phyloP scores from a whole-genome alignment of 2,888 invertebrate genomes.

The Cephalotes varians region DNA sequence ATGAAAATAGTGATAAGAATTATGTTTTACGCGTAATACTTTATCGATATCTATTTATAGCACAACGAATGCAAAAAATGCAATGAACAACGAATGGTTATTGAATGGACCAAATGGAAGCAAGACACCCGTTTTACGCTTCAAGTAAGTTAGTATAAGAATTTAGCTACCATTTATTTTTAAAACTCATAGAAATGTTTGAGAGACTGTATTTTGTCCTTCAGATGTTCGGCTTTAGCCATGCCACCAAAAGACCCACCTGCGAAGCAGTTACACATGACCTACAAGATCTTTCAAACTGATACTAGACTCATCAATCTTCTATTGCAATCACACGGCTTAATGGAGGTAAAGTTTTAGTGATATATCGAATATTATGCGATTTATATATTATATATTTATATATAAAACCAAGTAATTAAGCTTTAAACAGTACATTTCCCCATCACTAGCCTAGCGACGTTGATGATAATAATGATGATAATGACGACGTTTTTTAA shows the following conservation, averaged over 20 bases:
- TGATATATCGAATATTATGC: neutral
- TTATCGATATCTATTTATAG: conserved; percentile 72
- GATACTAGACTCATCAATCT: conserved; percentile 93
- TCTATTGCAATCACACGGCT: conserved; percentile 92
- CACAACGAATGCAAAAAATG: conserved; percentile 78
- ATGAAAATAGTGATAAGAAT: neutral
- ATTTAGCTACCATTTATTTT: neutral
- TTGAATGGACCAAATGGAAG: conserved; percentile 80
- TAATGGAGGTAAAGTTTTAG: conserved; percentile 88
- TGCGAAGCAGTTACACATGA: conserved; percentile 89
- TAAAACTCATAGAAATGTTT: neutral
- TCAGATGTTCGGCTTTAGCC: conserved; percentile 84
- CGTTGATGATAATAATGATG: no score
- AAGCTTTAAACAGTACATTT: no score
- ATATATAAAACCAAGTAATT: no score
- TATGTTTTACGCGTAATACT: neutral
- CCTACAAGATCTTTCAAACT: conserved; percentile 93
- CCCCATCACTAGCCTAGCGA: no score
- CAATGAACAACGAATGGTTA: conserved; percentile 82
- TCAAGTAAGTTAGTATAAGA: conserved; percentile 80
- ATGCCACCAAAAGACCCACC: conserved; percentile 84
- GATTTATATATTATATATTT: no score
- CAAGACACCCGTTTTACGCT: conserved; percentile 81
- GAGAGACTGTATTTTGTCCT: conserved; percentile 7
- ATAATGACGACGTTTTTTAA: no score